Base-by-base conservation (phyloP, 23 tunicate genomes). In the Trididemnum nubilum region DNA sequence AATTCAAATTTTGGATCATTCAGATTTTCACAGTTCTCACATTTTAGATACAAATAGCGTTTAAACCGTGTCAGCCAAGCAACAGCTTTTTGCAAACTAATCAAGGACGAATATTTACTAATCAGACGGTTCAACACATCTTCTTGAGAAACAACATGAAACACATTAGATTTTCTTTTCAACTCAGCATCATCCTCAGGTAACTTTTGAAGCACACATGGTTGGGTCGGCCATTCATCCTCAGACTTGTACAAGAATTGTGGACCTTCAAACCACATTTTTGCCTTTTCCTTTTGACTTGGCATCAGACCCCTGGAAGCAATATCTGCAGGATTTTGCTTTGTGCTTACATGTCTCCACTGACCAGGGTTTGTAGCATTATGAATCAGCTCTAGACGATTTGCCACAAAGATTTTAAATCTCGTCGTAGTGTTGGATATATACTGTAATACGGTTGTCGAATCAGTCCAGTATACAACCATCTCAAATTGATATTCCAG, bases 201-300 rank as follows among this genome's bases (percentile, higher is more conserved):
- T 25, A 9, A 15, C 30, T n/a, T 30, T 4, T 25, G 21, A 2
- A 78, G 38, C 9, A 58, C n/a, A 2, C 21, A 5, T 15, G 84
- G 77, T 66, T 71, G 54, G 3, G 30, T 36, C 7, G 84, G 84
- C 84, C 84, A 80, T 25, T 65, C 15, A 26, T 26, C 34, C 24
- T 80, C 77, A 22, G 33, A 2, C 32, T 35, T 4, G 21, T 5
- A 26, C 58, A 80, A 39, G 36, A 64, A 80, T 36, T 23, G 58
- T 22, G 84, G 76, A 35, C 84, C 84, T n/a, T 80, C n/a, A 30
- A 80, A 66, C 84, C 84, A 80, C 78, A 80, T 7, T 18, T 77
- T 33, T 18, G 72, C 82, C 19, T 32, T 32, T 5, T 77, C 33
- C 5, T 24, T 22, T 21, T 65, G 18, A 28, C 33, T 31, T 2